Evolutionary conservation across 2,113 vertebrate species (phyloP), one percentile per base, ranked within the genome.

Genomic region (Muscicapa adusta): DNA sequence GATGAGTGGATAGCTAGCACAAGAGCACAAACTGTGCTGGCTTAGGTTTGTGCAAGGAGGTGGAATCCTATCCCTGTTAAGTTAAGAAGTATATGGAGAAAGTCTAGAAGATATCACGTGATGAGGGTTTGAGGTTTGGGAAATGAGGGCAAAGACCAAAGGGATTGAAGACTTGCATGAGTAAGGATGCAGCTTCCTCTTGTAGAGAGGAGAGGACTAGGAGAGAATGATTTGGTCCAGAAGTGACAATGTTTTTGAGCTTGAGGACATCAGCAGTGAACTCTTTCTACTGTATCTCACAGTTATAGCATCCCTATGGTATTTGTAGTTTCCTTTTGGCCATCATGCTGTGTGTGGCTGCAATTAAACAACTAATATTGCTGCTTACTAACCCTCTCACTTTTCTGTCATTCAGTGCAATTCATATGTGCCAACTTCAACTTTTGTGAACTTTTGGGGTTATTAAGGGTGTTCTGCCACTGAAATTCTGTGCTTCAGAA

Each of bases 401-500:
- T 62, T 10, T 22, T 72, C 38, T 76, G 16, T 83, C 53, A 61
- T 91, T 94, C 56, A 43, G 58, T 50, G 34, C n/a, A 70, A 82
- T 61, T 87, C 76, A 38, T 51, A 57, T 6, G 19, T 23, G 56
- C 23, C 62, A 85, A 3, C 9, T 25, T 85, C 12, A 25, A 18
- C 63, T 94, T 76, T 53, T 61, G 38, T 8, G 9, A 75, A 50
- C 4, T 85, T 72, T 71, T 48, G 14, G 31, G 34, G 71, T 80
- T 74, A 79, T 82, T 71, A 48, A 63, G 28, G 42, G 3, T 28
- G 13, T 29, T 42, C 89, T 80, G 12, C 11, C 31, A 11, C 10
- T 85, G n/a, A 51, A 88, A 65, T 88, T 93, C 61, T 83, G 51
- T 70, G 48, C 58, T 94, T 72, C 81, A 85, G 47, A 62, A 68